phyloP scores from a whole-genome alignment of 2,888 invertebrate genomes.

The Tenthredo scrophulariae region DNA sequence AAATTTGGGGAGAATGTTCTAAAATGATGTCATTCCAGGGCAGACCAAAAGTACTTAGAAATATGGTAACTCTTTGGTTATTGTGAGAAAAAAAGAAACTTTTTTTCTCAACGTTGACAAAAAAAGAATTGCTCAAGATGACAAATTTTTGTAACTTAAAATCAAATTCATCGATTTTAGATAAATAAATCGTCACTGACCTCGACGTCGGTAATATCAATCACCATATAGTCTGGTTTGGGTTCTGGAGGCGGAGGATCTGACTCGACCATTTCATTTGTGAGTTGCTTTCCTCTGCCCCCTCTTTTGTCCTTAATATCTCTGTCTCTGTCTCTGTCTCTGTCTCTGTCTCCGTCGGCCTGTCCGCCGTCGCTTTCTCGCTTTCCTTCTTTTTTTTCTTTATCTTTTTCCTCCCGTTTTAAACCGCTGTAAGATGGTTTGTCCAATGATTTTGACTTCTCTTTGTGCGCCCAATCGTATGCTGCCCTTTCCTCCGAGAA shows the following conservation, averaged over 20 bases:
- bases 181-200: slow-evolving; percentile 63
- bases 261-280: slow-evolving; percentile 77
- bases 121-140: too few relatives aligned
- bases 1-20: too few relatives aligned
- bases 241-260: slow-evolving; percentile 75
- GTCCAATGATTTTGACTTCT: slow-evolving; percentile 75
- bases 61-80: too few relatives aligned
- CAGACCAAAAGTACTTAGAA: too few relatives aligned
- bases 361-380: slow-evolving; percentile 59
- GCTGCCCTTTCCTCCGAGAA: slow-evolving; percentile 72
- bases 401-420: slow-evolving; percentile 73
- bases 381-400: slow-evolving; percentile 72
- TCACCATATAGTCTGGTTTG: slow-evolving; percentile 78
- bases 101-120: too few relatives aligned
- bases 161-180: too few relatives aligned
- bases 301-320: slow-evolving; percentile 38
- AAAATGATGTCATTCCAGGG: too few relatives aligned
- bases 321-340: slow-evolving; percentile 54
- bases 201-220: slow-evolving; percentile 78
- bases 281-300: slow-evolving; percentile 68
- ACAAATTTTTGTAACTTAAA: too few relatives aligned
- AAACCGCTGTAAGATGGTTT: slow-evolving; percentile 69
- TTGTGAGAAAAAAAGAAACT: too few relatives aligned
- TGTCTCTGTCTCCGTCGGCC: slow-evolving; percentile 60
- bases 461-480: slow-evolving; percentile 76